Evolutionary conservation across 2,113 vertebrate genomes (phyloP).

Genomic region (Seriola quinqueradiata): DNA sequence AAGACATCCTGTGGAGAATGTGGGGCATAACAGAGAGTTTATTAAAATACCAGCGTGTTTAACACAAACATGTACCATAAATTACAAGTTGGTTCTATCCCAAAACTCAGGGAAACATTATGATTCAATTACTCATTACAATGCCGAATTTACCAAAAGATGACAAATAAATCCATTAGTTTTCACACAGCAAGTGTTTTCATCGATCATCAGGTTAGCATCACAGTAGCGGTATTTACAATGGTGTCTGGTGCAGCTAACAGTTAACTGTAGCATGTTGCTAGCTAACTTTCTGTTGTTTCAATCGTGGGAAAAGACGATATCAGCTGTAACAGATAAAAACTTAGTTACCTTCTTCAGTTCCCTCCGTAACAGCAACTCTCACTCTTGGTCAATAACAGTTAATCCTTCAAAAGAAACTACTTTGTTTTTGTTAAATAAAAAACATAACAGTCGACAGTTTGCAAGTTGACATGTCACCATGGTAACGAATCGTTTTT

Average conservation of each 20-base stretch:
- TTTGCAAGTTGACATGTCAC: conserved; percentile 11
- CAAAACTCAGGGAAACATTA: not conserved
- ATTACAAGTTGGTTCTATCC: not conserved
- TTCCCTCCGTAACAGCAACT: not conserved
- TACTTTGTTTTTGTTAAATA: not conserved
- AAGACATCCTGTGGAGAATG: conserved; percentile 47
- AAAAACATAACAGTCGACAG: not conserved
- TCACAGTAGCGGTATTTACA: not conserved
- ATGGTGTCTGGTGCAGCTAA: not conserved
- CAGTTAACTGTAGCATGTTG: not conserved
- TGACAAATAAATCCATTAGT: not conserved
- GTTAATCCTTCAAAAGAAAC: not conserved
- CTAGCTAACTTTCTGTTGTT: not conserved
- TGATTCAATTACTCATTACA: not conserved
- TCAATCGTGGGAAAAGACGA: not conserved
- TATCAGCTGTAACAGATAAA: not conserved
- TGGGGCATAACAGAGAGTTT: not conserved
- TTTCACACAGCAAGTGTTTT: too few relatives aligned
- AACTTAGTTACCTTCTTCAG: not conserved
- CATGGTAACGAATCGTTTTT: conserved; percentile 31
- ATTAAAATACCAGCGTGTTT: not conserved
- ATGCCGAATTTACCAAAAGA: not conserved
- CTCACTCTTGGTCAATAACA: not conserved
- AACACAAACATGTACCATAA: too few relatives aligned
- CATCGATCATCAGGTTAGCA: not conserved